These are phyloP conservation scores for Euphysa ruthae DNA, from an alignment of 30 jellyfish, hydroid and myxozoan genomes.

Conservation along the genomic window DNA sequence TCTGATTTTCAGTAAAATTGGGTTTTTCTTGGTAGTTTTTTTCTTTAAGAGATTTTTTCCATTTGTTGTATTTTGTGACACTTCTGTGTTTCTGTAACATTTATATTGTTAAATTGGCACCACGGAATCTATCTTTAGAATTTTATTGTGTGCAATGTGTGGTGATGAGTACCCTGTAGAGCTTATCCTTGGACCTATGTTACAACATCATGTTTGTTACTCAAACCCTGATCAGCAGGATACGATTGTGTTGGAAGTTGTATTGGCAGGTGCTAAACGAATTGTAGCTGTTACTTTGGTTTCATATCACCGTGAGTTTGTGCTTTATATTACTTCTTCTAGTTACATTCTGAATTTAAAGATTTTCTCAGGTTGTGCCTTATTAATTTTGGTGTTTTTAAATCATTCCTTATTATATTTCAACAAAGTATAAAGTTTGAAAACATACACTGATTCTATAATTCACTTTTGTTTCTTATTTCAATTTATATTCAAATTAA, in stretches of 20 bases:
- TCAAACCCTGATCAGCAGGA: slow-evolving; percentile 84
- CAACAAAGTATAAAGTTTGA: no score
- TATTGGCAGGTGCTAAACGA: slow-evolving; percentile 75
- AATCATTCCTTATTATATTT: no score
- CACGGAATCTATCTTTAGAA: slow-evolving; percentile 47
- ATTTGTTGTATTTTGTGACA: not conserved
- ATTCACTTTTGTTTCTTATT: no score
- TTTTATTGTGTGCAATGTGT: slow-evolving; percentile 97
- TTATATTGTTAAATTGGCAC: no score
- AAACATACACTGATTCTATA: no score
- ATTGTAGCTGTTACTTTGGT: slow-evolving; percentile 77
- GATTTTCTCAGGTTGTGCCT: no score
- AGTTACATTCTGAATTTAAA: no score
- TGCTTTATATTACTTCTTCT: no score
- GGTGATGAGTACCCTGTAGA: slow-evolving; percentile 99
- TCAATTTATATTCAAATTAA: no score
- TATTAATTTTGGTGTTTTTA: no score
- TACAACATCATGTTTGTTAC: slow-evolving; percentile 79
- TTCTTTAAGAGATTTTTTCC: not conserved
- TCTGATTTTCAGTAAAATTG: no score
- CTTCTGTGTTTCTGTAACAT: not conserved
- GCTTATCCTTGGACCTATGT: slow-evolving; percentile 82
- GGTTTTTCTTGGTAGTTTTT: no score
- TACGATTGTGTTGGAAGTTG: slow-evolving; percentile 83
- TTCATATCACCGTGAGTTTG: slow-evolving; percentile 98